A percentile compares a stretch with the other conserved stretches of the same genome.
Evolutionary conservation across 1,140 invertebrate genomes (phyloP).

Genomic region (Drosophila tropicalis): DNA sequence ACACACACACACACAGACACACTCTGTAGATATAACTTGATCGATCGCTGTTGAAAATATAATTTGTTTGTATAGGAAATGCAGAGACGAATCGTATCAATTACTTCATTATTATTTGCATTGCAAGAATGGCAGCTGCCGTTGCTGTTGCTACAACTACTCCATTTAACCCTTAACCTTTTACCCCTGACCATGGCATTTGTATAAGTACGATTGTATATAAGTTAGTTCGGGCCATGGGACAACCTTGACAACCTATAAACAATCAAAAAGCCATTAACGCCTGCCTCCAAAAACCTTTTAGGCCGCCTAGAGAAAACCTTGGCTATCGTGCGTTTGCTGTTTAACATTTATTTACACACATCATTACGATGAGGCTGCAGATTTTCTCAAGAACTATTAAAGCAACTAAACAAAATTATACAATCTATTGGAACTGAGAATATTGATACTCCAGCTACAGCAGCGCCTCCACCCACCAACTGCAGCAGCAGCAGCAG

Average conservation of each 20-base stretch:
- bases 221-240: constrained; percentile 7
- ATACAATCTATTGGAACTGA: constrained; percentile 46
- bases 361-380: constrained; percentile 75
- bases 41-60: constrained; percentile 73
- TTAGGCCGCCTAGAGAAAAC: constrained; percentile 31
- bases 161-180: constrained; percentile 44
- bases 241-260: constrained; percentile 62
- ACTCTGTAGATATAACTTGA: constrained; percentile 45
- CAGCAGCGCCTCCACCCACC: constrained; percentile 35
- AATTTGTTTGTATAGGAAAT: constrained; percentile 40
- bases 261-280: constrained; percentile 71
- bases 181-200: constrained; percentile 19
- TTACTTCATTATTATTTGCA: constrained; percentile 39
- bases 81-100: constrained; percentile 51
- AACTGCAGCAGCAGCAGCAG: constrained; percentile 21
- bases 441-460: constrained; percentile 6
- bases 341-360: constrained; percentile 65
- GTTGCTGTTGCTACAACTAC: constrained; percentile 10
- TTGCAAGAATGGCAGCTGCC: constrained; percentile 27
- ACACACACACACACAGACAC: constrained; percentile 1
- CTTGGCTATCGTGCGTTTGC: constrained; percentile 33
- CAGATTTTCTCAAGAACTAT: constrained; percentile 77
- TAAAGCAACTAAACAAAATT: constrained; percentile 71
- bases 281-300: constrained; percentile 59
- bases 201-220: background rate